These are phyloP conservation scores for Sinohyriopsis cumingii DNA, from an alignment of 2,888 invertebrate genomes.

Conservation along the genomic window DNA sequence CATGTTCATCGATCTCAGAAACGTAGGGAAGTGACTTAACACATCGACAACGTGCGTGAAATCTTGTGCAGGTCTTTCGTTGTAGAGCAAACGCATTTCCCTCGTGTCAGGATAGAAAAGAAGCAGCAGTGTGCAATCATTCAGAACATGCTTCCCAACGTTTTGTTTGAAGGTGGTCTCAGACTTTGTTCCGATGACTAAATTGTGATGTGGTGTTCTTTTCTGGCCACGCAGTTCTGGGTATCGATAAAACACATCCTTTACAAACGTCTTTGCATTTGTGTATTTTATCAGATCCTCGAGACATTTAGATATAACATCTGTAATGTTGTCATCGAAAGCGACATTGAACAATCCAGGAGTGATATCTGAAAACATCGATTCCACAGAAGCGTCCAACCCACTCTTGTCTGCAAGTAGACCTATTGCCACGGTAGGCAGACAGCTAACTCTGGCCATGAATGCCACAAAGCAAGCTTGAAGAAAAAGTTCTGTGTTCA, in stretches of 20 bases:
- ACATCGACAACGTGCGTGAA: slow-evolving; percentile 41
- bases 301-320: slow-evolving; percentile 21
- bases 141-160: slow-evolving; percentile 18
- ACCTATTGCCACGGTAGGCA: slow-evolving; percentile 40
- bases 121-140: slow-evolving; percentile 45
- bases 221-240: slow-evolving; percentile 40
- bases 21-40: slow-evolving; percentile 44
- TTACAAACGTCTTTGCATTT: slow-evolving; percentile 35
- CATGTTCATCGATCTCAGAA: slow-evolving; percentile 31
- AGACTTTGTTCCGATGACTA: slow-evolving; percentile 35
- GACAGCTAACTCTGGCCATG: slow-evolving; percentile 45
- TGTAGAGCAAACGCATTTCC: slow-evolving; percentile 36
- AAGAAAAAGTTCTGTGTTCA: slow-evolving; percentile 12
- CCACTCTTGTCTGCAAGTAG: slow-evolving; percentile 33
- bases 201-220: slow-evolving; percentile 44
- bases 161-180: slow-evolving; percentile 1
- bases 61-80: slow-evolving; percentile 40
- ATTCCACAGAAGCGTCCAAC: slow-evolving; percentile 17
- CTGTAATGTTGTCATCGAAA: slow-evolving; percentile 13
- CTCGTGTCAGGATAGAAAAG: slow-evolving; percentile 22
- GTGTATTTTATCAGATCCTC: slow-evolving; percentile 20
- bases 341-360: slow-evolving; percentile 42
- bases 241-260: slow-evolving; percentile 46
- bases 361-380: slow-evolving; percentile 38
- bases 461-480: slow-evolving; percentile 44